Percentiles rank a stretch among this genome's conserved stretches.
Conservation (phyloP, 2,888 invertebrate genomes). For the Agapetus fuscipes region DNA sequence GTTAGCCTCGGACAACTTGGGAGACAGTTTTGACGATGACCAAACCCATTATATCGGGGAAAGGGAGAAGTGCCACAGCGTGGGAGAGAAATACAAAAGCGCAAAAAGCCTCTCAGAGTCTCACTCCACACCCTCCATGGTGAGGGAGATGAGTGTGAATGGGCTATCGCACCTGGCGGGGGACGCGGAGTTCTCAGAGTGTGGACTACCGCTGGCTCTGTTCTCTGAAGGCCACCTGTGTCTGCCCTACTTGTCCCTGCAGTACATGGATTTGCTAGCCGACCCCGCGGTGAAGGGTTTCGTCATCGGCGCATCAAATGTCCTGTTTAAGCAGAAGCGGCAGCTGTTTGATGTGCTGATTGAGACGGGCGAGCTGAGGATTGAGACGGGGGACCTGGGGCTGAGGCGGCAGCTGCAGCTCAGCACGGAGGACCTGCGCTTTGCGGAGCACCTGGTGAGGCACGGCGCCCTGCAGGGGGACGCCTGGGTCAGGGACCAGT, state of each 20-base stretch:
- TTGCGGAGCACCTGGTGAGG: conserved; percentile 86
- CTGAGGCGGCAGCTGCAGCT: conserved; percentile 75
- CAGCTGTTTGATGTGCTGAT: conserved; percentile 88
- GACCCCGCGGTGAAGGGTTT: conserved; percentile 80
- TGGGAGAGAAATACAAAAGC: conserved; percentile 40
- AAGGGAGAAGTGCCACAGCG: conserved; percentile 43
- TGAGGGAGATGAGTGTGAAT: conserved; percentile 59
- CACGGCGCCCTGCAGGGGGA: conserved; percentile 73
- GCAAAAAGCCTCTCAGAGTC: conserved; percentile 34
- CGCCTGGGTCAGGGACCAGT: conserved; percentile 93
- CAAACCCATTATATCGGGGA: conserved; percentile 30
- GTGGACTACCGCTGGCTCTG: conserved; percentile 80
- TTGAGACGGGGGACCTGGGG: conserved; percentile 74
- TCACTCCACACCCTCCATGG: conserved; percentile 48
- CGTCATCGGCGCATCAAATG: conserved; percentile 95
- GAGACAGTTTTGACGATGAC: conserved; percentile 35
- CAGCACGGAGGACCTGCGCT: conserved; percentile 90
- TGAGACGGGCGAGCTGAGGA: conserved; percentile 76
- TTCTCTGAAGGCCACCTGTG: conserved; percentile 90
- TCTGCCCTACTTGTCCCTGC: conserved; percentile 90
- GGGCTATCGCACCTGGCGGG: conserved; percentile 54
- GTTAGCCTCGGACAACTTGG: conserved; percentile 8
- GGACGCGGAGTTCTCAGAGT: conserved; percentile 59
- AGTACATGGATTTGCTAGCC: conserved; percentile 84
- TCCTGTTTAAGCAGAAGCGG: conserved; percentile 92